Evolutionary conservation across 2,888 invertebrate species (phyloP).

Genomic region (Glaucopsyche alexis): DNA sequence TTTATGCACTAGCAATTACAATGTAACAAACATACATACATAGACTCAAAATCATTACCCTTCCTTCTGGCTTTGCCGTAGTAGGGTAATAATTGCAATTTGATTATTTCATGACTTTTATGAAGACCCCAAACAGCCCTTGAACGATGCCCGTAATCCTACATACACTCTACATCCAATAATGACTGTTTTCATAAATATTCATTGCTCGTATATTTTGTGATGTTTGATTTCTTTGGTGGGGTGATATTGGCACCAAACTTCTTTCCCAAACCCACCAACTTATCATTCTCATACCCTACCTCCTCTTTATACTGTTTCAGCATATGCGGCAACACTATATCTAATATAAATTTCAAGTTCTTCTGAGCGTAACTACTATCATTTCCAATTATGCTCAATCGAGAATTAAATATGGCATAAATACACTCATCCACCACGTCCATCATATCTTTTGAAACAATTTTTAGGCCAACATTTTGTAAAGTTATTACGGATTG

Average conservation of each 20-base stretch:
- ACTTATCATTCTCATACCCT: conserved; percentile 79
- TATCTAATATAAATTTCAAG: conserved; percentile 84
- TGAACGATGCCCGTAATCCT: neutral
- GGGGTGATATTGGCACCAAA: conserved; percentile 75
- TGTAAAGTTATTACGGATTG: conserved; percentile 86
- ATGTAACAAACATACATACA: no score
- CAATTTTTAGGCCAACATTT: conserved; percentile 87
- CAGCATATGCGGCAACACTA: conserved; percentile 82
- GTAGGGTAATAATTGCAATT: neutral
- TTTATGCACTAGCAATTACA: no score
- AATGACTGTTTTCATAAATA: conserved; percentile 78
- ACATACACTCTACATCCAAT: conserved; percentile 52
- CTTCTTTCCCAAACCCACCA: conserved; percentile 75
- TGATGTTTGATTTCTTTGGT: conserved; percentile 81
- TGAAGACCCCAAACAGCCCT: neutral
- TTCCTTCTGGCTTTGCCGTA: no score
- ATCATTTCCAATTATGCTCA: conserved; percentile 77
- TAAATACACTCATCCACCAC: conserved; percentile 86
- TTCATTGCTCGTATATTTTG: conserved; percentile 85
- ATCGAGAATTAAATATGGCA: conserved; percentile 87
- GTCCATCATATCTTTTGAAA: conserved; percentile 86
- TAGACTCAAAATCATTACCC: no score
- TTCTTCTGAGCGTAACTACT: conserved; percentile 81
- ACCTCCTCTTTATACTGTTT: conserved; percentile 81
- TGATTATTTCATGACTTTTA: neutral